Evolutionary conservation across 92 coral and sea anemone genomes (phyloP).

Genomic region (Hydrozoanthus gracilis): DNA sequence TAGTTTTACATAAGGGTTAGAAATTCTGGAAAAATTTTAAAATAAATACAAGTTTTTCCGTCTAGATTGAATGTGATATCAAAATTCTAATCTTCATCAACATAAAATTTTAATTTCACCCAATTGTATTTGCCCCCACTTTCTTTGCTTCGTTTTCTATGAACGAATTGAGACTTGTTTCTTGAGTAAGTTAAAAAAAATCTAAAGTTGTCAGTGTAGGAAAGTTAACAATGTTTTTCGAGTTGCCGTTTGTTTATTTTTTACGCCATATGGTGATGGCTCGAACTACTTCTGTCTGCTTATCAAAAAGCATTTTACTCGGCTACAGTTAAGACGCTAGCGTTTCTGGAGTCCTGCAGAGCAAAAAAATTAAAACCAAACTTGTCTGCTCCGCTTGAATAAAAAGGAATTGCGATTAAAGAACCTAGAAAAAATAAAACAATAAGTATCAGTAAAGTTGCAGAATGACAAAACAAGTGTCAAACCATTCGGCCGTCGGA

Average conservation of each 20-base stretch:
- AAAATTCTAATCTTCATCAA: conserved; percentile 24
- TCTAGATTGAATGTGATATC: conserved; percentile 8
- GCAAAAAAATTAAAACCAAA: conserved; percentile 7
- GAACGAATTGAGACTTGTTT: not conserved
- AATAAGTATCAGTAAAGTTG: not conserved
- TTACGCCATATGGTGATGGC: not conserved
- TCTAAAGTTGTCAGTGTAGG: no score
- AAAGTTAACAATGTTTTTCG: not conserved
- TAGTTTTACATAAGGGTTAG: not conserved
- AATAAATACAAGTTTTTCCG: conserved; percentile 8
- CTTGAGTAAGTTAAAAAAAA: no score
- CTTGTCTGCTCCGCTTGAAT: not conserved
- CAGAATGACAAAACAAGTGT: not conserved
- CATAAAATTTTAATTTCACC: conserved; percentile 33
- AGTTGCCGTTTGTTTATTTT: not conserved
- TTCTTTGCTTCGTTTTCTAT: conserved; percentile 1
- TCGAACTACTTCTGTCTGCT: not conserved
- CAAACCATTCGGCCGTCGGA: not conserved
- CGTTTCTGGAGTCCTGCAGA: conserved; percentile 25
- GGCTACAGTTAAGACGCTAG: conserved; percentile 1
- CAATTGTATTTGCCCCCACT: not conserved
- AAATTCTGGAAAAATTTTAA: not conserved
- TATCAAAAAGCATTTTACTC: not conserved
- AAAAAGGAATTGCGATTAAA: not conserved
- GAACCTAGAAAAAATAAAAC: not conserved